Base-by-base conservation (phyloP, 2,113 vertebrate species). In the Rhea pennata region DNA sequence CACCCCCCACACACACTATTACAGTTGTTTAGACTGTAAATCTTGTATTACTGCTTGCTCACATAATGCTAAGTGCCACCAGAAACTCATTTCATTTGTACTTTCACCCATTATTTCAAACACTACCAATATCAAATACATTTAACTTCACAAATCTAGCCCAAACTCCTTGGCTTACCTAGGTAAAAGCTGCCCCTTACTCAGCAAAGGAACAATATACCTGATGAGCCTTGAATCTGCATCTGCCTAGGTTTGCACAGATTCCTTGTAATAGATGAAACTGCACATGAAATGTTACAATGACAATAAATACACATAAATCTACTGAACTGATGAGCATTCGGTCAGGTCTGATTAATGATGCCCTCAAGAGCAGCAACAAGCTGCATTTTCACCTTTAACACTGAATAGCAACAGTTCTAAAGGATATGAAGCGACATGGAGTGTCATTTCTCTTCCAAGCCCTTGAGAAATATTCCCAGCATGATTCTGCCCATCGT, bases 241-340 rank as follows among this genome's bases (percentile, higher is more conserved):
- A 91, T 85, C 62, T 75, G 50, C 66, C 77, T 80, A 22, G 5
- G 40, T 90, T 91, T 84, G 51, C 66, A 83, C 12, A 5, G 62
- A 21, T 53, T 88, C n/a, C 0, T 0, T 66, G 58, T 87, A 96
- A 95, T 51, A 87, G 70, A 92, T 94, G 62, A 73, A 94, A 93
- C 62, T 5, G 77, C 70, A 89, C 84, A 76, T 82, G 74, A 95
- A 96, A 94, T 54, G 92, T 91, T 94, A 91, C 87, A 88, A 26
- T 88, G 90, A 91, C 79, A 91, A 93, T 78, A 94, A 87, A 95
- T 75, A 92, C 87, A 91, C 71, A 94, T 96, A 95, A 89, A 96
- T 96, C 95, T 87, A 73, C 84, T 59, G 33, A 95, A 95, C 27
- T 50, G 66, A 93, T 93, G 77, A 95, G 81, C 20, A 79, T 76